These are phyloP conservation scores for Coregonus sp. DNA, from an alignment of 2,797 vertebrate genomes.

Conservation along the genomic window DNA sequence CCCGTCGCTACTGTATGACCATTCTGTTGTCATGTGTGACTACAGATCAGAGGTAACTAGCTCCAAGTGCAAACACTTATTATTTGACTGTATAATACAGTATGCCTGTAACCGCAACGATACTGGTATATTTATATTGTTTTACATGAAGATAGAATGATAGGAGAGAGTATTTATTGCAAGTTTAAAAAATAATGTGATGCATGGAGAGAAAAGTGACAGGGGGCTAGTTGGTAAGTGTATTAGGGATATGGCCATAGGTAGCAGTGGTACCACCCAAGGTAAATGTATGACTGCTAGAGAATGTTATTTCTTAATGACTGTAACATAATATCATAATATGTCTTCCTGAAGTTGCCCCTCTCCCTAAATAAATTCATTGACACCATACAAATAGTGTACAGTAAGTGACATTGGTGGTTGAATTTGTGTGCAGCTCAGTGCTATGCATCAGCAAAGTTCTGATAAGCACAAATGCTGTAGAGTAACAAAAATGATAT, in stretches of 20 bases:
- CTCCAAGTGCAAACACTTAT: neutral
- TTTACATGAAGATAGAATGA: neutral
- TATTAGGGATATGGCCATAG: neutral
- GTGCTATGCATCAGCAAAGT: neutral
- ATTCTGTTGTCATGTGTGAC: neutral
- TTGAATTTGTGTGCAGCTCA: neutral
- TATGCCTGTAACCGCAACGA: neutral
- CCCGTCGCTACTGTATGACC: neutral
- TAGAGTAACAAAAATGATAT: neutral
- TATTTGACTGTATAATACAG: neutral
- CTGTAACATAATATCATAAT: neutral
- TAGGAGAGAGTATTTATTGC: neutral
- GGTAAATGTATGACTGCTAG: neutral
- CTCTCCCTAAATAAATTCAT: slow-evolving; percentile 1
- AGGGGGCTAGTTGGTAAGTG: neutral
- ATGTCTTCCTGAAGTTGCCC: slow-evolving; percentile 1
- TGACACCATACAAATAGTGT: neutral
- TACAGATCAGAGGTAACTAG: neutral
- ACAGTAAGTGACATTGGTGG: neutral
- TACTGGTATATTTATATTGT: neutral
- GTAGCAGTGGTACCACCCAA: neutral
- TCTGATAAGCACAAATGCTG: neutral
- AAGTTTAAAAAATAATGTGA: neutral
- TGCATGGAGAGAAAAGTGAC: neutral
- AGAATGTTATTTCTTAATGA: neutral